These are phyloP conservation scores for Halichondria panicea DNA, from an alignment of 37 sponge, comb jelly and placozoan genomes.

Conservation along the genomic window DNA sequence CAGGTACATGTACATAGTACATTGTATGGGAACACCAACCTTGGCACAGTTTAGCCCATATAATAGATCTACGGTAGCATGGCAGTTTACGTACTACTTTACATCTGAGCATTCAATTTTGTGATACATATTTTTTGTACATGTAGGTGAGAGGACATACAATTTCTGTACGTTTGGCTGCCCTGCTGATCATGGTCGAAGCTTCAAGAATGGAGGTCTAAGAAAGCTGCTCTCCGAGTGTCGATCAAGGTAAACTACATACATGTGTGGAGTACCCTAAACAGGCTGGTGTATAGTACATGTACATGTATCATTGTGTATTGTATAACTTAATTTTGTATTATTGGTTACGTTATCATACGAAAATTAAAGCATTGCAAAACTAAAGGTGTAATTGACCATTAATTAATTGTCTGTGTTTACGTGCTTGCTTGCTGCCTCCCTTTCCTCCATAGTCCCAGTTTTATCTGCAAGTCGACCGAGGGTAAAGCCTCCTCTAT, in stretches of 20 bases:
- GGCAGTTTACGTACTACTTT: too few relatives aligned
- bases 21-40: too few relatives aligned
- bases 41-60: too few relatives aligned
- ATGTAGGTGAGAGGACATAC: slow-evolving; percentile 20
- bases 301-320: too few relatives aligned
- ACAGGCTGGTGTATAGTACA: too few relatives aligned
- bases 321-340: too few relatives aligned
- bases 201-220: slow-evolving; percentile 66
- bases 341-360: neutral
- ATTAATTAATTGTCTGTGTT: neutral
- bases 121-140: too few relatives aligned
- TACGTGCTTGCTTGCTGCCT: neutral
- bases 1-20: too few relatives aligned
- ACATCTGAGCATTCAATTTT: too few relatives aligned
- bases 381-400: neutral
- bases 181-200: slow-evolving; percentile 53
- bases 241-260: slow-evolving; percentile 14
- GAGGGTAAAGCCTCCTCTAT: slow-evolving; percentile 15
- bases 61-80: too few relatives aligned
- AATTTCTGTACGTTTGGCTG: slow-evolving; percentile 34
- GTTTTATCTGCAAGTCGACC: slow-evolving; percentile 35
- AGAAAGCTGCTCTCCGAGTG: slow-evolving; percentile 45
- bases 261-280: neutral
- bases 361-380: neutral
- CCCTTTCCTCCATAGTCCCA: slow-evolving; percentile 22